A percentile compares a stretch with the other conserved stretches of the same genome.
phyloP scores from a whole-genome alignment of 1,140 invertebrate genomes.

The Penaeus japonicus region DNA sequence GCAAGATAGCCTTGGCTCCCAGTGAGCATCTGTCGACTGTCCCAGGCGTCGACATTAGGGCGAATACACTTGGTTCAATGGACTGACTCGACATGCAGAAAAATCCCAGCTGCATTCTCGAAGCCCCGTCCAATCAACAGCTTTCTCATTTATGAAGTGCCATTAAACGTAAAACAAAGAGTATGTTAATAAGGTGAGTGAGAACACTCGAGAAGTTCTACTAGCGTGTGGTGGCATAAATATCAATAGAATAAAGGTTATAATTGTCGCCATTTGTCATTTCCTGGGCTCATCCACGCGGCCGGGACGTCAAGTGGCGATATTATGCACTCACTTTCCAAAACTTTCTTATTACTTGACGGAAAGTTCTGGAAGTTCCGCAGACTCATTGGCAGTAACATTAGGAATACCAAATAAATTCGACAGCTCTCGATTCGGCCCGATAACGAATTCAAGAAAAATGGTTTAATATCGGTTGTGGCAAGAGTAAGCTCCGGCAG shows the following conservation, averaged over 20 bases:
- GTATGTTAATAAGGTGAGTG: neutral
- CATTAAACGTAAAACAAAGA: too few relatives aligned
- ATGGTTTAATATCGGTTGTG: neutral
- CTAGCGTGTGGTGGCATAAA: slow-evolving; percentile 14
- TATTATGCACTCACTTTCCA: neutral
- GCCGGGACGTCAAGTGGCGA: neutral
- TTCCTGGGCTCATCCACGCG: slow-evolving; percentile 35
- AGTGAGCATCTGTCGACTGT: too few relatives aligned
- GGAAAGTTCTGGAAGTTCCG: too few relatives aligned
- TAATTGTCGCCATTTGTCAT: slow-evolving; percentile 42
- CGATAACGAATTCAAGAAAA: neutral
- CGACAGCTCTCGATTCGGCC: too few relatives aligned
- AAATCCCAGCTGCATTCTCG: too few relatives aligned
- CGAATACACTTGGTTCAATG: slow-evolving; percentile 19
- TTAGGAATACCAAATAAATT: too few relatives aligned
- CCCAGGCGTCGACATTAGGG: neutral
- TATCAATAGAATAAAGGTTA: slow-evolving; percentile 42
- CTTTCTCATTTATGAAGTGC: neutral
- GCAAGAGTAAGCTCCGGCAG: slow-evolving; percentile 29
- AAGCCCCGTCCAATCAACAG: neutral
- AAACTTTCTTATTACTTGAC: too few relatives aligned
- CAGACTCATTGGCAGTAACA: too few relatives aligned
- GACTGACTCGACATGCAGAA: too few relatives aligned
- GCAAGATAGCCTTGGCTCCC: too few relatives aligned
- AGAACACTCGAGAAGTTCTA: slow-evolving; percentile 12